Percentiles rank a stretch among this genome's conserved stretches.
Evolutionary conservation across 2,113 vertebrate genomes (phyloP).

Genomic region (Heterotis niloticus): DNA sequence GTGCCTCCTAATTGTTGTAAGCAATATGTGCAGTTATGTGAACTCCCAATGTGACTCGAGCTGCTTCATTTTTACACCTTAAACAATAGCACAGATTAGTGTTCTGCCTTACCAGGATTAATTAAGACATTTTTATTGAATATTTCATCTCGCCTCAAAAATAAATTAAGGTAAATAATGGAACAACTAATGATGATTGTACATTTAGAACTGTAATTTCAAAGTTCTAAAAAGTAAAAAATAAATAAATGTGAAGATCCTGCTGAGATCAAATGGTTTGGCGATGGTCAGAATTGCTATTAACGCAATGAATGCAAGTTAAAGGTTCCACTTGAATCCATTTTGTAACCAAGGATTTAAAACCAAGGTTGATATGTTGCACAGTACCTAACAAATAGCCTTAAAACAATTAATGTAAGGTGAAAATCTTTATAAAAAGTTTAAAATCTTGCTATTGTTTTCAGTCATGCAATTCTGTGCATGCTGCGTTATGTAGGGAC

Average conservation of each 20-base stretch:
- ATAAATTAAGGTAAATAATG: neutral
- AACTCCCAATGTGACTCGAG: neutral
- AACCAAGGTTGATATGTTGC: too few relatives aligned
- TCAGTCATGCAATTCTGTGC: too few relatives aligned
- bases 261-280: neutral
- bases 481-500: too few relatives aligned
- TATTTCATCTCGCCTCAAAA: neutral
- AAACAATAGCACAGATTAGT: neutral
- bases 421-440: too few relatives aligned
- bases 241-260: neutral
- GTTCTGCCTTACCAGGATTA: neutral
- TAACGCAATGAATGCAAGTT: too few relatives aligned
- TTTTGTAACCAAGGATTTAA: too few relatives aligned
- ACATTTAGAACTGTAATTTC: neutral
- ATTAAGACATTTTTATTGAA: neutral
- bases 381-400: too few relatives aligned
- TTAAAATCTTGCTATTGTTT: too few relatives aligned
- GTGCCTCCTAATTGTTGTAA: too few relatives aligned
- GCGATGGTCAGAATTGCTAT: too few relatives aligned
- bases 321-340: too few relatives aligned
- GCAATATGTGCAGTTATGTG: neutral
- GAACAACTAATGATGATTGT: constrained; percentile 2
- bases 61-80: neutral
- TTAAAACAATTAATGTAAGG: too few relatives aligned
- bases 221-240: neutral